Conservation (phyloP, 1,140 invertebrate genomes). For the Magallana gigas region DNA sequence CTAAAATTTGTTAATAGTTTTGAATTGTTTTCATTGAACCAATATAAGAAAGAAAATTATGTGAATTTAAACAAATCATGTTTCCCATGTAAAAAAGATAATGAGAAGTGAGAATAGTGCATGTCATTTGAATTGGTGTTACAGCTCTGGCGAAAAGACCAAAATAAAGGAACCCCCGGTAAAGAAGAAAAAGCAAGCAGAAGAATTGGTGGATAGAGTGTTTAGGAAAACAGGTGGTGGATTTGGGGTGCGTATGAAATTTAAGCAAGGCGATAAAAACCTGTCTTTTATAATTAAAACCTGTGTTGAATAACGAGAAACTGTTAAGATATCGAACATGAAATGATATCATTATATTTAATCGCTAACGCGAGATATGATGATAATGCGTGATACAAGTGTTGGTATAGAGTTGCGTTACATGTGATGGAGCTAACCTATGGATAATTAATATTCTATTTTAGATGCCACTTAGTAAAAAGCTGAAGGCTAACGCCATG, state of each 20-base stretch:
- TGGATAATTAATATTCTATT: conserved; percentile 48
- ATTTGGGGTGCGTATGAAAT: conserved; percentile 55
- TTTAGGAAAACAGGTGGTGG: conserved; percentile 69
- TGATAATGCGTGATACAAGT: conserved; percentile 4
- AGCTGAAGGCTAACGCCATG: conserved; percentile 60
- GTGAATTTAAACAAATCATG: no score
- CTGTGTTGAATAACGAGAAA: neutral
- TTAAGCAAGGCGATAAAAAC: neutral
- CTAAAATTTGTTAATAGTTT: no score
- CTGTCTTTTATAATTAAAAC: neutral
- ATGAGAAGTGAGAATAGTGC: no score
- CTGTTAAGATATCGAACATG: neutral
- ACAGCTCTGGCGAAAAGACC: neutral
- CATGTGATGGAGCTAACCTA: neutral
- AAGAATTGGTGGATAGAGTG: conserved; percentile 74
- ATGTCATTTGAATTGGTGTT: neutral
- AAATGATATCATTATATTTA: neutral
- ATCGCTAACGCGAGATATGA: neutral
- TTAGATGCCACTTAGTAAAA: conserved; percentile 68
- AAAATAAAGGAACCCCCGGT: conserved; percentile 59
- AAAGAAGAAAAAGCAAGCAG: conserved; percentile 72
- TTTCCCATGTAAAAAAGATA: no score
- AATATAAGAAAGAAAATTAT: no score
- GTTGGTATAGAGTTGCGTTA: neutral
- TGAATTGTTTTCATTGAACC: no score